Conservation (phyloP, 2,113 vertebrate genomes). For the Centrocercus urophasianus region DNA sequence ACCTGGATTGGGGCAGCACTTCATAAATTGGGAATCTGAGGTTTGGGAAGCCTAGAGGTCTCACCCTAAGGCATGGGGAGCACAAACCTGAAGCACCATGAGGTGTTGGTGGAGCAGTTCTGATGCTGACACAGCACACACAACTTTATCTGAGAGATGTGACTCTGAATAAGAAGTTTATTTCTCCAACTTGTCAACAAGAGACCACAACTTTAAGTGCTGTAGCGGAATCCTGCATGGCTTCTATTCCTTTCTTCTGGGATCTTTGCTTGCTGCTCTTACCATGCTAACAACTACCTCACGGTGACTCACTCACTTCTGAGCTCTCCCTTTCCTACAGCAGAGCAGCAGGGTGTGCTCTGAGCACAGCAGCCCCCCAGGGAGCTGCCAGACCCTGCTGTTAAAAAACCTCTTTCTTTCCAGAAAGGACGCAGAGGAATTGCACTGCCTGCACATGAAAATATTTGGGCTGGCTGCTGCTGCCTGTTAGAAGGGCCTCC, state of each 20-base stretch:
- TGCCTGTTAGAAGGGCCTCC: not conserved
- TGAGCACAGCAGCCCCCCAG: not conserved
- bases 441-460: accelerated
- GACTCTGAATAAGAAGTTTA: not conserved
- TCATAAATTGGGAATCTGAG: not conserved
- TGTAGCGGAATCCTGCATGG: not conserved
- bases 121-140: not conserved
- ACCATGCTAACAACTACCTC: not conserved
- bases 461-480: constrained; percentile 34
- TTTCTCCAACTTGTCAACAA: not conserved
- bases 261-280: not conserved
- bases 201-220: not conserved
- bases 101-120: not conserved
- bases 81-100: not conserved
- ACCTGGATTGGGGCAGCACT: not conserved
- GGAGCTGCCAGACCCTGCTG: not conserved
- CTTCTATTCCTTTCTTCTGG: not conserved
- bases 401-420: constrained; percentile 12
- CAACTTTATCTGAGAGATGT: not conserved
- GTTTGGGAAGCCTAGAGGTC: not conserved
- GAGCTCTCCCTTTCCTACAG: not conserved
- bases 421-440: constrained; percentile 5
- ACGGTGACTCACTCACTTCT: not conserved
- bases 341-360: not conserved
- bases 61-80: not conserved